Evolutionary conservation across 2,888 invertebrate genomes (phyloP).

Genomic region (Achlya flavicornis): DNA sequence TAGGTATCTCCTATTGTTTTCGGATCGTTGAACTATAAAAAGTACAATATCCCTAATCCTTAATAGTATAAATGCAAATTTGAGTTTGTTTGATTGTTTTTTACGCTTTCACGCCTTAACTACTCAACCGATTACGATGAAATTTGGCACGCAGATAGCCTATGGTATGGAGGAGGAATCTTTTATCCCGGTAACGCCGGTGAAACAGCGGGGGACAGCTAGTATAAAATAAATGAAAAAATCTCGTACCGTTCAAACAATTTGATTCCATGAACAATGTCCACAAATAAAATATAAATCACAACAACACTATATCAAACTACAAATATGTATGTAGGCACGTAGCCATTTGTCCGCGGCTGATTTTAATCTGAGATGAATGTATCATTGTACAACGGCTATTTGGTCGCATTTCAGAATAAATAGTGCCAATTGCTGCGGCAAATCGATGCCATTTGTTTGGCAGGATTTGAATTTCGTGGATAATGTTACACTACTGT

Average conservation of each 20-base stretch:
- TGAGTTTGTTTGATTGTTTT: too few relatives aligned
- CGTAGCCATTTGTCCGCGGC: conserved; percentile 64
- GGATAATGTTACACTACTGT: neutral
- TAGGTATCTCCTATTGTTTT: too few relatives aligned
- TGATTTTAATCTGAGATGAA: conserved; percentile 71
- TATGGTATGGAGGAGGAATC: too few relatives aligned
- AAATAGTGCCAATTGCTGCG: conserved; percentile 49
- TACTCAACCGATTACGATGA: too few relatives aligned
- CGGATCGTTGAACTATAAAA: too few relatives aligned
- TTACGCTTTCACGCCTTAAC: too few relatives aligned
- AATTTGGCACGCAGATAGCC: too few relatives aligned
- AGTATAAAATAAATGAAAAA: neutral
- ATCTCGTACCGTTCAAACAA: neutral
- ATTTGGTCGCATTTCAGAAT: conserved; percentile 38
- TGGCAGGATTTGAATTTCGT: conserved; percentile 33
- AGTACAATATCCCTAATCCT: too few relatives aligned
- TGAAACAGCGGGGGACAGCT: too few relatives aligned
- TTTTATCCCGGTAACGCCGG: too few relatives aligned
- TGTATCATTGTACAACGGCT: conserved; percentile 58
- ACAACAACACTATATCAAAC: conserved; percentile 28
- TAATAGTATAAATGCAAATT: too few relatives aligned
- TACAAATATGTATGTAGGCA: conserved; percentile 40
- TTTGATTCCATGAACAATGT: neutral
- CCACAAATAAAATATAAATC: neutral
- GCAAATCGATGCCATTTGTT: conserved; percentile 54